phyloP scores from a whole-genome alignment of 2,888 invertebrate species.

The Limnephilus rhombicus region DNA sequence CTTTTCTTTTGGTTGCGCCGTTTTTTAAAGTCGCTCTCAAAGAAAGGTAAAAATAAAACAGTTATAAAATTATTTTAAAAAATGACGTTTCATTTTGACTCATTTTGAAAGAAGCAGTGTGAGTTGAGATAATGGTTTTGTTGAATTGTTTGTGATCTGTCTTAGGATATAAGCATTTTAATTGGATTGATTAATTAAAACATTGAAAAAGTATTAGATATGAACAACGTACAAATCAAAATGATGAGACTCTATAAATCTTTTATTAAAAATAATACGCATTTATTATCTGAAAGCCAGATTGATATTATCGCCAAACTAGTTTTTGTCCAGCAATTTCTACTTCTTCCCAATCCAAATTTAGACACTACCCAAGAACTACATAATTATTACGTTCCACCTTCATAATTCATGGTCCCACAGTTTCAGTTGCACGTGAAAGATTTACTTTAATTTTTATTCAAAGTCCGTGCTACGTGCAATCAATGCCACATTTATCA shows the following conservation, averaged over 20 bases:
- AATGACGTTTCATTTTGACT: not conserved
- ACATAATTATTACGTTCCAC: not conserved
- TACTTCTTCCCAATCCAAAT: not conserved
- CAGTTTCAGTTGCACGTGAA: not conserved
- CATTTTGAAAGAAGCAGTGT: not conserved
- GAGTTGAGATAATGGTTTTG: not conserved
- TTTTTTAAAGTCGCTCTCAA: not conserved
- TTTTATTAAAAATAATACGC: not conserved
- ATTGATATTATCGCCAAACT: not conserved
- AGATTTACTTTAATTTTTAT: not conserved
- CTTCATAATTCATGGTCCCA: not conserved
- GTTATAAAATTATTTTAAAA: not conserved
- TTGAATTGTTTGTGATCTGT: not conserved
- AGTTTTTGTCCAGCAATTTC: not conserved
- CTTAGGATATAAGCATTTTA: not conserved
- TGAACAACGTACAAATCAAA: not conserved
- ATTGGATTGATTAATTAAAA: not conserved
- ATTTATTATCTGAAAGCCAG: not conserved
- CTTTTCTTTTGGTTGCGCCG: constrained; percentile 46
- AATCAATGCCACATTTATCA: constrained; percentile 15
- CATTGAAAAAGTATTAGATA: not conserved
- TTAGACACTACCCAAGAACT: not conserved
- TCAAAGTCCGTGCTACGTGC: not conserved
- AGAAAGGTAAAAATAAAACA: not conserved
- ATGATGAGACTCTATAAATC: not conserved